phyloP scores from a whole-genome alignment of 1,140 invertebrate genomes.

The Grapholita molesta region DNA sequence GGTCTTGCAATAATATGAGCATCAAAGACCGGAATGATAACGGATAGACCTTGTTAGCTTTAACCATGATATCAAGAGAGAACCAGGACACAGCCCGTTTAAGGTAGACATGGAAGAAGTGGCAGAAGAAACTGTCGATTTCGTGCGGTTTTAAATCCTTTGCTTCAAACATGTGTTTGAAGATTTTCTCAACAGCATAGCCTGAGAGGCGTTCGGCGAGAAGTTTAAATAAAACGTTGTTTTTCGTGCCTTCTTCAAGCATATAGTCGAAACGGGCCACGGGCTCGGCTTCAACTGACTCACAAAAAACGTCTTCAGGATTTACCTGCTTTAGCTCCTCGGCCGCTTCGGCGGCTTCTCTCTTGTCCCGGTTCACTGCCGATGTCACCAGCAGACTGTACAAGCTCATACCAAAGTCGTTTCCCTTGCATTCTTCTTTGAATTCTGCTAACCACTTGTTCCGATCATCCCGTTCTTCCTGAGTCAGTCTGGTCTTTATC shows the following conservation, averaged over 20 bases:
- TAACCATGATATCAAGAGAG: conserved; percentile 12
- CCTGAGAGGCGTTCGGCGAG: not conserved
- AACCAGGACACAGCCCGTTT: not conserved
- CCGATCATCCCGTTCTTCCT: not conserved
- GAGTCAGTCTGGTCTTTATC: not conserved
- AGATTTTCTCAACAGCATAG: not conserved
- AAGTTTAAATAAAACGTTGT: not conserved
- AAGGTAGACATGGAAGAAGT: not conserved
- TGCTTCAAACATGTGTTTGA: not conserved
- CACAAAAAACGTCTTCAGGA: not conserved
- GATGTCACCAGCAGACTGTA: not conserved
- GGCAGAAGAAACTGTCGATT: not conserved
- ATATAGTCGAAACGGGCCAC: not conserved
- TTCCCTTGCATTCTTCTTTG: not conserved
- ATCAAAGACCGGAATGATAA: not conserved
- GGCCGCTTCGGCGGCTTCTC: not conserved
- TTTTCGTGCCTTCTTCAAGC: conserved; percentile 1
- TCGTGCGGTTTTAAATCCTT: not conserved
- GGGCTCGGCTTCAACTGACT: not conserved
- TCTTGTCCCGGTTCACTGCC: not conserved
- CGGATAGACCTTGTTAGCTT: not conserved
- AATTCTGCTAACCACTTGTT: conserved; percentile 8
- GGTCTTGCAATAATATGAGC: not conserved
- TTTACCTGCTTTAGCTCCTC: not conserved
- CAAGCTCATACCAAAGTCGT: not conserved